These are phyloP conservation scores for Conchocele bisecta DNA, from an alignment of 2,888 invertebrate genomes.

Conservation along the genomic window DNA sequence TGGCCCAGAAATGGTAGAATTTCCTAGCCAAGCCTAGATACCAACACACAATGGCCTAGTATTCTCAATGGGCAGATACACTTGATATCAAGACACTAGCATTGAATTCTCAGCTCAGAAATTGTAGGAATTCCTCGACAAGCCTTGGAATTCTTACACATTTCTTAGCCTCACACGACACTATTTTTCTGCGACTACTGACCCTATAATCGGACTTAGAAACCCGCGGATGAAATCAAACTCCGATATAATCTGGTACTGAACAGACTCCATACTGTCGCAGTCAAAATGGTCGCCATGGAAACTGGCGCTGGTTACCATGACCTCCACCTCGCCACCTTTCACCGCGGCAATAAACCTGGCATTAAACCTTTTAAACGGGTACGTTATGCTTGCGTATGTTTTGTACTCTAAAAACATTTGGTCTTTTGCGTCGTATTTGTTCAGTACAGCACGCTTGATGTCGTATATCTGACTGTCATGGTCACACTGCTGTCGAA, in stretches of 20 bases:
- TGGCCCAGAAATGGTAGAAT: too few species aligned
- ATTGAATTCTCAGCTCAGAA: too few species aligned
- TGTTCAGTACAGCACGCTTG: constrained; percentile 57
- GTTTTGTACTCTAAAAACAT: constrained; percentile 76
- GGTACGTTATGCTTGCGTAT: constrained; percentile 70
- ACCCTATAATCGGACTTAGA: constrained; percentile 63
- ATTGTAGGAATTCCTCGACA: too few species aligned
- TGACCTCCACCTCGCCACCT: constrained; percentile 64
- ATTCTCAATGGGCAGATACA: too few species aligned
- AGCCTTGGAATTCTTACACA: too few species aligned
- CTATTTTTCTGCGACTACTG: too few species aligned
- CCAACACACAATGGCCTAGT: too few species aligned
- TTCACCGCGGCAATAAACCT: constrained; percentile 74
- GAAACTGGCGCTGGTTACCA: constrained; percentile 75
- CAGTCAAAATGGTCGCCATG: constrained; percentile 67
- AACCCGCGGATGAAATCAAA: constrained; percentile 65
- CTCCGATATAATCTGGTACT: constrained; percentile 63
- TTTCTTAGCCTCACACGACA: too few species aligned
- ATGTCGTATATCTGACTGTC: constrained; percentile 65
- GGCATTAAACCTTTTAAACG: constrained; percentile 63
- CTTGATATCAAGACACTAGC: too few species aligned
- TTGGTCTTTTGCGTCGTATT: constrained; percentile 65
- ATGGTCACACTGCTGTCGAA: constrained; percentile 61
- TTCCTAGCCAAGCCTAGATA: too few species aligned
- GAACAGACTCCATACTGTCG: constrained; percentile 62